A percentile compares a stretch with the other conserved stretches of the same genome.
phyloP scores from a whole-genome alignment of 2,888 invertebrate species.

The Drosophila nigricruria region DNA sequence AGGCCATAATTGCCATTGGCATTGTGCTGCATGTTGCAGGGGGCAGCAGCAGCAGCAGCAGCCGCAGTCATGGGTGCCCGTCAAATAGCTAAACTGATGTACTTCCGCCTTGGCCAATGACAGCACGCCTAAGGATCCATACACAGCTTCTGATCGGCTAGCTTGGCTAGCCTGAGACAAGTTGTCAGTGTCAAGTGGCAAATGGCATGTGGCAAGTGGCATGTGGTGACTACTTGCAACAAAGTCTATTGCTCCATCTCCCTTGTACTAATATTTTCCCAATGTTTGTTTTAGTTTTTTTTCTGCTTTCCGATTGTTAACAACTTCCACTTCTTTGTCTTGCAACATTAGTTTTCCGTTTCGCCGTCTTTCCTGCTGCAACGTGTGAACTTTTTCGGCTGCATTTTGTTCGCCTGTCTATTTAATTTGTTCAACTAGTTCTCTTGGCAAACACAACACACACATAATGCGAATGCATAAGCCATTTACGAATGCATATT shows the following conservation, averaged over 20 bases:
- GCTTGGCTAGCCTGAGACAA: not conserved
- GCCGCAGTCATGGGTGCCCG: not conserved
- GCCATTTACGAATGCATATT: slow-evolving; percentile 29
- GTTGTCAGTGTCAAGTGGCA: slow-evolving; percentile 19
- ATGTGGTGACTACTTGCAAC: not conserved
- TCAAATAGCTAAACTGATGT: not conserved
- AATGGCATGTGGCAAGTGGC: slow-evolving; percentile 14
- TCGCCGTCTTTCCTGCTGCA: slow-evolving; percentile 22
- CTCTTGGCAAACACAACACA: slow-evolving; percentile 20
- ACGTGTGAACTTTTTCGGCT: slow-evolving; percentile 56
- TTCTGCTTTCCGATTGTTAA: slow-evolving; percentile 19
- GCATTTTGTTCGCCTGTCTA: slow-evolving; percentile 35
- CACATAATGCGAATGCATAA: slow-evolving; percentile 14
- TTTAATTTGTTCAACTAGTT: slow-evolving; percentile 27
- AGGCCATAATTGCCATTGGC: slow-evolving; percentile 41
- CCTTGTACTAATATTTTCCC: slow-evolving; percentile 42
- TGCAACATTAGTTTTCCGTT: slow-evolving; percentile 41
- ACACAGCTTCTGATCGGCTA: slow-evolving; percentile 27
- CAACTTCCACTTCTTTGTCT: slow-evolving; percentile 74
- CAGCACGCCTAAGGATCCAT: slow-evolving; percentile 15
- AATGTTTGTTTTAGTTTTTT: slow-evolving; percentile 14
- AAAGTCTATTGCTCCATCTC: slow-evolving; percentile 4
- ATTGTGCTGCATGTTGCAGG: slow-evolving; percentile 12
- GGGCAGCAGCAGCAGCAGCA: not conserved
- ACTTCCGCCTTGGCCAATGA: slow-evolving; percentile 19